phyloP scores from a whole-genome alignment of 2,888 invertebrate genomes.

The Ophraella communa region DNA sequence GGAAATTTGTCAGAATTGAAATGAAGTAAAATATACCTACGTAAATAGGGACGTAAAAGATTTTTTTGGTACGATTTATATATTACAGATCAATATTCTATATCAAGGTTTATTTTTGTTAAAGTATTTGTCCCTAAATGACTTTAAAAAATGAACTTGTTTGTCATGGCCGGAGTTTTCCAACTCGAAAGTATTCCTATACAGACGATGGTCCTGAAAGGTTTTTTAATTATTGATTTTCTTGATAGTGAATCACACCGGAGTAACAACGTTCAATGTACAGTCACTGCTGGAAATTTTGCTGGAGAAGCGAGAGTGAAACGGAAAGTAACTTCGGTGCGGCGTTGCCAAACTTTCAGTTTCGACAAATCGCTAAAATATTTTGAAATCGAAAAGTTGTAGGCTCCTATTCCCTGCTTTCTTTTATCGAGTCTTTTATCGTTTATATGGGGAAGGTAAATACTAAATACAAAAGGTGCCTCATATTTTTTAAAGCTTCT shows the following conservation, averaged over 20 bases:
- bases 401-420: too few relatives aligned
- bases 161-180: background rate
- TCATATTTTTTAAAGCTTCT: too few relatives aligned
- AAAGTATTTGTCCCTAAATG: background rate
- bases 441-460: too few relatives aligned
- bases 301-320: conserved; percentile 29
- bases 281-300: conserved; percentile 36
- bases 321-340: conserved; percentile 18
- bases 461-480: too few relatives aligned
- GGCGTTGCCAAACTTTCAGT: conserved; percentile 24
- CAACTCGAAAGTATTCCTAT: conserved; percentile 7
- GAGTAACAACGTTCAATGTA: conserved; percentile 33
- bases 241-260: conserved; percentile 40
- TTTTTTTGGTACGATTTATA: too few relatives aligned
- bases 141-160: too few relatives aligned
- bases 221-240: conserved; percentile 40
- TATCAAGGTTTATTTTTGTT: background rate
- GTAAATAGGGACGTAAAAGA: background rate
- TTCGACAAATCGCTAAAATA: too few relatives aligned
- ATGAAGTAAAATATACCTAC: background rate
- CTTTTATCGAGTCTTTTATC: too few relatives aligned
- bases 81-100: too few relatives aligned
- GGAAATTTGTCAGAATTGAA: conserved; percentile 14
- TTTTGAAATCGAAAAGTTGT: too few relatives aligned
- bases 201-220: conserved; percentile 23